phyloP scores from a whole-genome alignment of 2,113 vertebrate species.

The Lathamus discolor region DNA sequence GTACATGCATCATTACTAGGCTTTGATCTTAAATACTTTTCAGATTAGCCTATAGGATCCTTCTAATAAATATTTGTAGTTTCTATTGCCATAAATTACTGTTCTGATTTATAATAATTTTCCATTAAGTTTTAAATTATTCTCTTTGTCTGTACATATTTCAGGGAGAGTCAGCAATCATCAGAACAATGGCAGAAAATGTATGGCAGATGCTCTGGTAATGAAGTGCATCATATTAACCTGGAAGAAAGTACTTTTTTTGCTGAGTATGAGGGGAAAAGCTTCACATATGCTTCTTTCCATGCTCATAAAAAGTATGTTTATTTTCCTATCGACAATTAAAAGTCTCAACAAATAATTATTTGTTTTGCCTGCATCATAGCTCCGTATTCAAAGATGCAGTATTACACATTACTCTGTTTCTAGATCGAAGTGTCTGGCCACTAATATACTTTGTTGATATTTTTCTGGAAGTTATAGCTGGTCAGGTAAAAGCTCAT shows the following conservation, averaged over 20 bases:
- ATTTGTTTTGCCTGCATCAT: background rate
- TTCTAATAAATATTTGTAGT: background rate
- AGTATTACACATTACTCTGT: background rate
- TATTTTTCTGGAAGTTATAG: background rate
- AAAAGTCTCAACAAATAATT: background rate
- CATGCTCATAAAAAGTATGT: constrained; percentile 97
- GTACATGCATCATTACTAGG: background rate
- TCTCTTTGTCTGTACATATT: constrained; percentile 34
- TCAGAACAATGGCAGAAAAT: constrained; percentile 95
- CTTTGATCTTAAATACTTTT: background rate
- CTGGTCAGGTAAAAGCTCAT: background rate
- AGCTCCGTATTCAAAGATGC: background rate
- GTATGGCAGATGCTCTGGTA: constrained; percentile 95
- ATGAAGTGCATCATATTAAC: constrained; percentile 95
- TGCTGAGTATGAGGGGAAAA: constrained; percentile 93
- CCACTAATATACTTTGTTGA: background rate
- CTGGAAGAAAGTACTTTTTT: constrained; percentile 95
- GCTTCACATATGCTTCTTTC: constrained; percentile 96
- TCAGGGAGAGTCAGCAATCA: constrained; percentile 93
- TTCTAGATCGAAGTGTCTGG: background rate
- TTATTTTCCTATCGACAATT: background rate
- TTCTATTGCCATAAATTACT: background rate
- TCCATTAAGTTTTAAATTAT: background rate
- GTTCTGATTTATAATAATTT: background rate
- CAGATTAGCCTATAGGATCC: background rate